Evolutionary conservation across 1,140 invertebrate species (phyloP), one percentile per base, ranked within the genome.

Genomic region (Vanessa tameamea): DNA sequence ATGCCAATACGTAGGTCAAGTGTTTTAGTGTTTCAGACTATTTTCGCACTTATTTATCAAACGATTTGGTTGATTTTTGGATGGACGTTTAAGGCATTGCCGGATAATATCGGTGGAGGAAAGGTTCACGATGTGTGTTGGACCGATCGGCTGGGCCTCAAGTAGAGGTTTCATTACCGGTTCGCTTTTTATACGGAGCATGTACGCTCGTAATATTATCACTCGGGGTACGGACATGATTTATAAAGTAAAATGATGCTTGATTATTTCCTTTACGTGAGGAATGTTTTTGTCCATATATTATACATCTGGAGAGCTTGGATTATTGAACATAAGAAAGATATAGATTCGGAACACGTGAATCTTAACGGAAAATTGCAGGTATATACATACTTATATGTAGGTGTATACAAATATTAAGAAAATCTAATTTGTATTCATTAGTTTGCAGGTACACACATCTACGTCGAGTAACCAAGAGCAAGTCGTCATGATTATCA

Each of bases 1-100:
- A 82, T 82, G 83, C 82, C 85, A 84, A 86, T 87, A 87, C 78
- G 73, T 61, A 82, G 83, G 87, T 87, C 84, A 85, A 87, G 82
- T 77, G 75, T 37, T 20, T 37, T 26, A 55, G 16, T 14, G 67
- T 14, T 61, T 55, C 64, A 72, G 31, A 20, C 65, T 68, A 78
- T 50, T 71, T 50, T 75, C 26, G 51, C 43, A 64, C 73, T 37
- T 82, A 76, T 71, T 55, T 23, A 1, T n/a, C 12, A 37, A 48
- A 31, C 8, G 5, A 15, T 71, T 70, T 16, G 64, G 75, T 67
- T 15, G 55, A 26, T 47, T 71, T 71, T 77, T 1, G 69, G 4
- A 2, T 71, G 55, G 15, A 47, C 11, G 7, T 2, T 3, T 73
- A 31, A 14, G 7, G 26, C 20, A 57, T 73, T 59, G 63, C 66